Base-by-base conservation (phyloP, 2,797 vertebrate species). In the Cossypha polioptera region DNA sequence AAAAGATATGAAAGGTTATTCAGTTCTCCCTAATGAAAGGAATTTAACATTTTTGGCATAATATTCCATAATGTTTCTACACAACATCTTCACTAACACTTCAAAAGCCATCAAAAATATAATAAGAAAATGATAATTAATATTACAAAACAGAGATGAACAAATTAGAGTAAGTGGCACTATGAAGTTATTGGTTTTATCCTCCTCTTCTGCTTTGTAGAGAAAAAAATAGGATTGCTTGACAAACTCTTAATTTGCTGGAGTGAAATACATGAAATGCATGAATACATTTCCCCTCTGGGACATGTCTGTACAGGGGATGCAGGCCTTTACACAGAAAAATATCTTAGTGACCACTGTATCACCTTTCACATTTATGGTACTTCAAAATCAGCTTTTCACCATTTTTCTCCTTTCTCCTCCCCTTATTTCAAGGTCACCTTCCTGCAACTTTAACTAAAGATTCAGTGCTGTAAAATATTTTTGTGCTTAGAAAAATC, bases 61-160 rank as follows among this genome's bases (percentile, higher is more conserved):
- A 75, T 24, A 71, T 65, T 90, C 53, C 65, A 38, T 61, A 84
- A 54, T 42, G 43, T 71, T 88, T 76, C 72, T 55, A 55, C 29
- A 80, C 14, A 86, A 77, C 33, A 66, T 72, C 84, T 79, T 94
- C 85, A 87, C 62, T 86, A 94, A 74, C 28, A 58, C n/a, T 89
- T 94, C 72, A 94, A 92, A 92, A 92, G 72, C 42, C 42, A 89
- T 57, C 29, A 93, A 62, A 96, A 92, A 88, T 62, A 50, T 24
- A 86, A 90, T 31, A 80, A 81, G 40, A 74, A 88, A 94, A 83
- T 66, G 0, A 58, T 88, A 95, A 93, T 88, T 92, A 93, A 88
- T 65, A 79, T 74, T 71, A 86, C 18, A 79, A 94, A 95, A 88
- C 28, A 12, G 26, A 89, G 28, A 92, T 31, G 5, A 96, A 92